Evolutionary conservation across 1,140 invertebrate species (phyloP).

Genomic region (Orius insidiosus): DNA sequence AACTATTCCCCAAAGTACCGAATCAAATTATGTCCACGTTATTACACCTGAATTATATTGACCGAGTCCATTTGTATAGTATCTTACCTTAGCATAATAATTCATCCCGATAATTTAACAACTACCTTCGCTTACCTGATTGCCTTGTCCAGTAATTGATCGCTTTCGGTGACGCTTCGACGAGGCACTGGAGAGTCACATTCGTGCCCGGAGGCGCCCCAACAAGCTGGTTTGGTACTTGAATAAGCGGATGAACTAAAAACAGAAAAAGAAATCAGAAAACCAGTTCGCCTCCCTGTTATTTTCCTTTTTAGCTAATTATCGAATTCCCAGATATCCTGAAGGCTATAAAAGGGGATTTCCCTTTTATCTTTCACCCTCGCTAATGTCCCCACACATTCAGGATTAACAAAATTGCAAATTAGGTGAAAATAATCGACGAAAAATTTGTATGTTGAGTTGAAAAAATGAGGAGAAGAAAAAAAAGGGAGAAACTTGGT

Average conservation of each 20-base stretch:
- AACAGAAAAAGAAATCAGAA: too few species aligned
- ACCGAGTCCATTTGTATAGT: background rate
- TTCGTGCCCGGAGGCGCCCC: conserved; percentile 60
- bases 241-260: conserved; percentile 68
- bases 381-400: too few species aligned
- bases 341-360: too few species aligned
- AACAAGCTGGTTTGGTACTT: conserved; percentile 65
- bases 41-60: background rate
- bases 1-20: conserved; percentile 3
- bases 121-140: conserved; percentile 19
- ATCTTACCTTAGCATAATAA: background rate
- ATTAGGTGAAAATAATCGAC: background rate
- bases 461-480: too few species aligned
- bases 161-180: conserved; percentile 71
- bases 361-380: too few species aligned
- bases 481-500: too few species aligned
- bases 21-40: background rate
- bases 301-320: too few species aligned
- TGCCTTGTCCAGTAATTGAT: conserved; percentile 45
- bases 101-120: background rate
- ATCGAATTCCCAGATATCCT: too few species aligned
- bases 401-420: too few species aligned
- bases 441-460: background rate
- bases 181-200: conserved; percentile 63
- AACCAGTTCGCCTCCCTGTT: too few species aligned